Evolutionary conservation across 2,797 vertebrate species (phyloP).

Genomic region (Graptemys geographica): DNA sequence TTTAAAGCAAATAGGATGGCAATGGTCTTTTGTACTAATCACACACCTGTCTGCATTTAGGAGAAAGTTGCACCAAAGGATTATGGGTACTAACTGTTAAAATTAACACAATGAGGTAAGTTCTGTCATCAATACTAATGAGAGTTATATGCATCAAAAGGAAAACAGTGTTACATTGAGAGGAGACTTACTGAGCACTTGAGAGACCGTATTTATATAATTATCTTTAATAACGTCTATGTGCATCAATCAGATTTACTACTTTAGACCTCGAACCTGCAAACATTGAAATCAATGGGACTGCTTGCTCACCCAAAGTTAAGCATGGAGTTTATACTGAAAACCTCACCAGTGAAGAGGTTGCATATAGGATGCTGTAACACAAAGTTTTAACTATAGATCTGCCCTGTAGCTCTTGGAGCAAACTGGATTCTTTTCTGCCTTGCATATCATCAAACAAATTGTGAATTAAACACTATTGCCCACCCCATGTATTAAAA

Average conservation of each 20-base stretch:
- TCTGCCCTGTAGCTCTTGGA: not conserved
- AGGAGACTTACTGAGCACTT: not conserved
- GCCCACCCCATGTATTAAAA: not conserved
- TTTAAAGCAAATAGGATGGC: not conserved
- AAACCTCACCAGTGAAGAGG: not conserved
- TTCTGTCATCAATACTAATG: not conserved
- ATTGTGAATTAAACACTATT: not conserved
- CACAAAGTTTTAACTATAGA: not conserved
- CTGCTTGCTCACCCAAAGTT: not conserved
- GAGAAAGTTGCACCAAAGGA: not conserved
- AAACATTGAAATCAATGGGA: not conserved
- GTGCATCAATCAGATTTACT: not conserved
- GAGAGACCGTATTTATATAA: not conserved
- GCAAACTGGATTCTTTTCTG: not conserved
- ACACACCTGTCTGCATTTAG: not conserved
- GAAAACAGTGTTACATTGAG: not conserved
- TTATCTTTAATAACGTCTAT: not conserved
- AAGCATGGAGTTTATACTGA: not conserved
- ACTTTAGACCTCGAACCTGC: not conserved
- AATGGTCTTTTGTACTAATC: conserved; percentile 10
- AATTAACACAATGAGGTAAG: not conserved
- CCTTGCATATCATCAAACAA: not conserved
- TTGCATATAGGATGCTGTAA: not conserved
- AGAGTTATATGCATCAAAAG: not conserved
- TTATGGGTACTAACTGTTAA: not conserved